Base-by-base conservation (phyloP, 2,797 vertebrate species). In the Masticophis lateralis region DNA sequence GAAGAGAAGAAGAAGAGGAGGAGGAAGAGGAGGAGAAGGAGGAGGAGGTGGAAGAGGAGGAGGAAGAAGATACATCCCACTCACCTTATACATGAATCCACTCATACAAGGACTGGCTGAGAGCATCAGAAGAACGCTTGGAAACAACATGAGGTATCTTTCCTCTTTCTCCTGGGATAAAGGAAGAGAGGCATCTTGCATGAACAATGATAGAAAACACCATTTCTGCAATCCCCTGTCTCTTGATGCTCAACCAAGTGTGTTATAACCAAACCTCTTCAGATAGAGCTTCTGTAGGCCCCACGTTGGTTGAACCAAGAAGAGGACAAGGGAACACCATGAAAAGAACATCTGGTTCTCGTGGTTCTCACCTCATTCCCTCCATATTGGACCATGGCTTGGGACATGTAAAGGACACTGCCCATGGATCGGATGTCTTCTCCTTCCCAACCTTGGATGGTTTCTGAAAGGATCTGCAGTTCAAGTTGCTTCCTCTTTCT, bases 21-120 rank as follows among this genome's bases (percentile, higher is more conserved):
- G 7, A 47, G 47, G 7, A 47, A 5, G 6, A 53, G 51, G 9
- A 10, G 51, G 37, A 37, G 37, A 37, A 53, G 9, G 10, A 53
- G 51, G 51, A 53, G 51, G 2, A 53, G 9, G 9, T 37, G 37
- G 37, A 37, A 53, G 51, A 0, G 12, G 53, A 2, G 12, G 53
- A 12, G 12, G 53, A 16, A 57, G 56, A 18, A 57, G 14, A 91
- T 90, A n/a, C 93, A 95, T 92, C 61, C 18, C 91, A 93, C 97
- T 97, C 97, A 99, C 99, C 98, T 99, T 99, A 97, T 99, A 99
- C 95, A 99, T 98, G 95, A 99, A 99, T 93, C 99, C 99, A 95
- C 99, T 99, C 99, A 99, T 99, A 91, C 99, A 98, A 91, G 99
- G 98, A 97, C 99, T 99, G 94, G 99, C 98, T 20, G 99, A 99